A percentile compares a stretch with the other conserved stretches of the same genome.
Evolutionary conservation across 2,113 vertebrate genomes (phyloP).

Genomic region (Hoplias malabaricus): DNA sequence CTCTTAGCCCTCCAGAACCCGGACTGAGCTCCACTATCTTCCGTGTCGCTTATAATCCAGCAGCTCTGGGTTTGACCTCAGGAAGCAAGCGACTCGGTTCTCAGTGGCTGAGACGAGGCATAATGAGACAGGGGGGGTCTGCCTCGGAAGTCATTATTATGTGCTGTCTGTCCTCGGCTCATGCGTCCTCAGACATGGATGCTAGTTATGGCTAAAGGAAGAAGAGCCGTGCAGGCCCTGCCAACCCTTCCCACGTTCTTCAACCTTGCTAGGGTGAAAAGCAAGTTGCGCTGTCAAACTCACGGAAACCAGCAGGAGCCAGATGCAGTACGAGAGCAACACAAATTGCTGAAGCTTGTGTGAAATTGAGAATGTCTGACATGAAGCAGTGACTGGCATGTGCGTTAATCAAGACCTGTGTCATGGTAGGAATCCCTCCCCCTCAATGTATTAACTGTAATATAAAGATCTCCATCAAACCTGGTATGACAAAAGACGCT

Average conservation of each 20-base stretch:
- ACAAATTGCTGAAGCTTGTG: background rate
- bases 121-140: constrained; percentile 2
- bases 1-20: constrained; percentile 1
- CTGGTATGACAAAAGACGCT: background rate
- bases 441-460: constrained; percentile 48
- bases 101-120: background rate
- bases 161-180: background rate
- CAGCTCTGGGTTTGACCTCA: constrained; percentile 21
- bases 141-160: background rate
- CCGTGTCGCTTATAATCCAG: constrained; percentile 20
- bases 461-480: constrained; percentile 45
- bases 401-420: background rate
- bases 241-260: constrained; percentile 9
- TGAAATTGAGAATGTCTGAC: constrained; percentile 18
- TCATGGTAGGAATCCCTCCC: too few species aligned
- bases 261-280: constrained; percentile 5
- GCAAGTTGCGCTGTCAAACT: constrained; percentile 50
- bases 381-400: constrained; percentile 35
- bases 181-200: background rate
- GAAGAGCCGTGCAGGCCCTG: constrained; percentile 46
- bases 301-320: constrained; percentile 44
- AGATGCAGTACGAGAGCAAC: constrained; percentile 49
- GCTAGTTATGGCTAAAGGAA: constrained; percentile 26
- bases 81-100: background rate
- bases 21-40: constrained; percentile 8